phyloP scores from a whole-genome alignment of 2,888 invertebrate genomes.

The Meteorus cinctellus region DNA sequence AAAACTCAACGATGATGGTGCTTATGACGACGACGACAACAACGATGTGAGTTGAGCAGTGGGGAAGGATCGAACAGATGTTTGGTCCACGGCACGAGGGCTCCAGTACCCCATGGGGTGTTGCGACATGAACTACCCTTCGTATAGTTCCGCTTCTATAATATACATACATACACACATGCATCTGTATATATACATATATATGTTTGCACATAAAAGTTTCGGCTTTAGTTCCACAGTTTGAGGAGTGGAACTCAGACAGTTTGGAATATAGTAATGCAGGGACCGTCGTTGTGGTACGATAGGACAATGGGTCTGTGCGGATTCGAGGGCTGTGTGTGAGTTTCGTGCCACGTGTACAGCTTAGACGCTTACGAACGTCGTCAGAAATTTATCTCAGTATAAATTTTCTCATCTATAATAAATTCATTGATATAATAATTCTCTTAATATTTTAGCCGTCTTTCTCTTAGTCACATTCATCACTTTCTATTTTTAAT shows the following conservation, averaged over 20 bases:
- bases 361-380: background rate
- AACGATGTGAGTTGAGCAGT: conserved; percentile 32
- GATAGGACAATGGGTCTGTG: background rate
- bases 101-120: conserved; percentile 67
- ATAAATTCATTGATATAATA: no score
- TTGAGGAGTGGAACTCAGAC: background rate
- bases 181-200: background rate
- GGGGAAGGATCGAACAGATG: conserved; percentile 66
- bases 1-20: no score
- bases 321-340: background rate
- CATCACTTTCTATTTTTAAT: background rate
- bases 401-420: no score
- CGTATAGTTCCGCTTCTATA: conserved; percentile 41
- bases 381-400: background rate
- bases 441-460: no score
- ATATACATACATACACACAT: background rate
- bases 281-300: background rate
- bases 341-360: background rate
- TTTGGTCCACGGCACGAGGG: conserved; percentile 69
- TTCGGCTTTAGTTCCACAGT: background rate
- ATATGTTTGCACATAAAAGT: background rate
- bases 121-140: conserved; percentile 68
- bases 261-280: conserved; percentile 2
- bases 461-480: no score
- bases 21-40: conserved; percentile 29